Evolutionary conservation across 2,888 invertebrate species (phyloP), one percentile per base, ranked within the genome.

Genomic region (Cetonia aurata): DNA sequence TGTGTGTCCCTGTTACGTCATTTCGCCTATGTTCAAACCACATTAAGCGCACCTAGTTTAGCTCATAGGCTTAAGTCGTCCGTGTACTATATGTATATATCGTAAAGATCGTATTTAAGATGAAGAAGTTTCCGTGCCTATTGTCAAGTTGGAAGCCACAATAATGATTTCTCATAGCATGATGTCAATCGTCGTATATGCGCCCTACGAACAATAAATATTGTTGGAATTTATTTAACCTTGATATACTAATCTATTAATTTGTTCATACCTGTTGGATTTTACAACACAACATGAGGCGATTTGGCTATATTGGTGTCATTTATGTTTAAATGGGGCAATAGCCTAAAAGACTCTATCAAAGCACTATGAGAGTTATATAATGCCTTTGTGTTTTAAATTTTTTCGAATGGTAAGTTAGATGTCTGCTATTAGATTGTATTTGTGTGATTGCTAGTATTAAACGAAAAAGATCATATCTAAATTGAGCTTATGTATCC

Each of bases 381-480:
- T 74, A 74, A 78, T 79, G 79, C 79, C 77, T 73, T 75, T 77
- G 75, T 85, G 85, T 75, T 83, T 85, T 75, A 83, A 82, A 78
- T 79, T 83, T 74, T 79, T 82, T 75, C 83, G 83, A 79, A 85
- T 85, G 84, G 84, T 85, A 79, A 84, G 84, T 82, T 56, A 25
- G 44, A 46, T 60, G 60, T 60, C n/a, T 17, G n/a, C 25, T 25
- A 4, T 33, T 56, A 56, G 25, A 25, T 25, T 25, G 59, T 37
- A 19, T 19, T 17, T 57, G 41, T 44, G 9, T 25, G 10, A 25
- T 25, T 25, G 31, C 9, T 53, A 9, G 2, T 17, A 9, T 53
- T 53, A 10, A 10, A 56, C 1, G 50, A 50, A 6, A 44, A 25
- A 4, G 25, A 25, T 46, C 6, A 46, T 12, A 12, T 46, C 1